Evolutionary conservation across 1,140 invertebrate genomes (phyloP), one percentile per base, ranked within the genome.

Genomic region (Drosophila eugracilis): DNA sequence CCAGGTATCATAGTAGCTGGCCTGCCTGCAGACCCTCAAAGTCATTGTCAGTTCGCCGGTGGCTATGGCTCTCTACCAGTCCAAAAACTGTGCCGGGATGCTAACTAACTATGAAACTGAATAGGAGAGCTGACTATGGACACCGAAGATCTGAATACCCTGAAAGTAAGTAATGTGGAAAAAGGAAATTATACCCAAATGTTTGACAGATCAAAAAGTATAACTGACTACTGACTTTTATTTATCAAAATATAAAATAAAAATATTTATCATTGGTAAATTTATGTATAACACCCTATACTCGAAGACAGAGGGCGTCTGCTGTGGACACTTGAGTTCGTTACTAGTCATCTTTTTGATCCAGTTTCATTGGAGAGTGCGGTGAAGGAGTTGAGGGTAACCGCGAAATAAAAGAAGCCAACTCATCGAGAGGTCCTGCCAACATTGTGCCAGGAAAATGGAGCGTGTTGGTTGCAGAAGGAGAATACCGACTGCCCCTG

Each of bases 401-500:
- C 49, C 42, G 26, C 49, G 41, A 32, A 32, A 26, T n/a, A 26
- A 41, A 32, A 66, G 44, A 24, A 50, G 44, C 58, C 59, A 42
- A 44, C 14, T 42, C 36, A 28, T 67, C 37, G 60, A 21, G 9
- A 15, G 47, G 48, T 53, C 44, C 26, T 47, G 36, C 22, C 67
- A 36, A 26, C 49, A 54, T 71, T 80, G 53, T 70, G 28, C 53
- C 4, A 17, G 60, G 57, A 53, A 73, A 81, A 60, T 77, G 50
- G 55, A 44, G 58, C 66, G 73, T 77, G 39, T 22, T 14, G 4
- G 57, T 22, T 26, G 30, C 58, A 66, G 41, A 21, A 28, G 37
- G 3, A 22, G 24, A 37, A 39, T 34, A 19, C 28, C 6, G 24
- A 12, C 15, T 10, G 42, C 37, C 36, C 28, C 36, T 24, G 28